Evolutionary conservation across 2,797 vertebrate genomes (phyloP), one percentile per base, ranked within the genome.

Genomic region (Gadopsis bispinosus): DNA sequence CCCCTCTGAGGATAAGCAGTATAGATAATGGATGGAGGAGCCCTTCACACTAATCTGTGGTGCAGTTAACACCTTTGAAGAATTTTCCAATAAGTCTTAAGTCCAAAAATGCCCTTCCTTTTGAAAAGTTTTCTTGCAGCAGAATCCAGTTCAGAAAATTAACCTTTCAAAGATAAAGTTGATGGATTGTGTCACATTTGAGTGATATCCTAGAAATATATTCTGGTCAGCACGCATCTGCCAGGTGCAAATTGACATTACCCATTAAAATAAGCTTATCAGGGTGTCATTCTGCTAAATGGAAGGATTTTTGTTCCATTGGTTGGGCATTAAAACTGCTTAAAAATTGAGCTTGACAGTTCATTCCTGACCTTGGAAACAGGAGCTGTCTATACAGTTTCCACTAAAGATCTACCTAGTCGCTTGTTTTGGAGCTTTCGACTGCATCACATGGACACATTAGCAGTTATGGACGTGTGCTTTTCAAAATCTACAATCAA

Each of bases 11-110:
- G 26, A 26, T 26, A 26, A 26, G 26, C 26, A 26, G 26, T 26
- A 26, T 26, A 26, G 26, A 26, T 26, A 26, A 26, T 26, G 26
- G 26, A 26, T 26, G 26, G 26, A 26, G 26, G 26, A 91, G 89
- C 90, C 90, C 87, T 89, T 91, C 90, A 90, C 81, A 67, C 80
- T 90, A 85, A 90, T 91, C 88, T 91, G 79, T 77, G 76, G 67
- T 61, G 75, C 77, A 78, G 70, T 87, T 90, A 91, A 90, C 82
- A 84, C 89, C 81, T 88, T 79, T 69, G 69, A 87, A 80, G 69
- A 61, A 33, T 85, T 87, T 85, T 79, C 79, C 62, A 86, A 89
- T 91, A 88, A 88, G 63, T 84, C 53, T 33, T 77, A 87, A 86
- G 26, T 84, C 80, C 65, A 87, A 92, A 92, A 90, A 89, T 91